Evolutionary conservation across 2,888 invertebrate species (phyloP).

Genomic region (Amphimallon solstitiale): DNA sequence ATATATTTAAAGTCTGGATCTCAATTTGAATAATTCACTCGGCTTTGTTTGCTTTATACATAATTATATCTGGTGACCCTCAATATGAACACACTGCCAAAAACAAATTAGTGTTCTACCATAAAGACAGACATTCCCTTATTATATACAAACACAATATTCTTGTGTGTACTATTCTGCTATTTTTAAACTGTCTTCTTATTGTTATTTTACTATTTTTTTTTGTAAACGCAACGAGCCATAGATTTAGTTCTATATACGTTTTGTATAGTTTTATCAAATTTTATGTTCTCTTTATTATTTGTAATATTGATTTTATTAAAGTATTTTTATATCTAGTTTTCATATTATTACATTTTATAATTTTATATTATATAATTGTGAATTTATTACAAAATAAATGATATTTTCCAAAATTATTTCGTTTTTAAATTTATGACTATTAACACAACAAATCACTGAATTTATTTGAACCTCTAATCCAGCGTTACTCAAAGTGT

Average conservation of each 20-base stretch:
- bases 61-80: slow-evolving; percentile 46
- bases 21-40: slow-evolving; percentile 52
- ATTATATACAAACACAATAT: slow-evolving; percentile 46
- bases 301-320: slow-evolving; percentile 62
- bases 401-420: slow-evolving; percentile 46
- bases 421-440: too few species aligned
- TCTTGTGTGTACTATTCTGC: slow-evolving; percentile 43
- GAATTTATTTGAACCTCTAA: too few species aligned
- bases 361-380: slow-evolving; percentile 62
- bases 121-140: slow-evolving; percentile 34
- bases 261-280: slow-evolving; percentile 63
- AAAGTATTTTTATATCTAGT: slow-evolving; percentile 61
- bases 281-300: slow-evolving; percentile 62
- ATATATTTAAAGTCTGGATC: slow-evolving; percentile 56
- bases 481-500: too few species aligned
- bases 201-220: slow-evolving; percentile 46
- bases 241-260: slow-evolving; percentile 58
- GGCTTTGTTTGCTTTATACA: slow-evolving; percentile 47
- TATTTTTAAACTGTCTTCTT: slow-evolving; percentile 42
- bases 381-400: slow-evolving; percentile 59
- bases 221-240: slow-evolving; percentile 53
- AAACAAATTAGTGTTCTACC: slow-evolving; percentile 43
- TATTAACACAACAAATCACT: too few species aligned
- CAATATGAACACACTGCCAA: slow-evolving; percentile 45
- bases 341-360: slow-evolving; percentile 62